Conservation (phyloP, 2,797 vertebrate species). For the Pangasius larnaudii region DNA sequence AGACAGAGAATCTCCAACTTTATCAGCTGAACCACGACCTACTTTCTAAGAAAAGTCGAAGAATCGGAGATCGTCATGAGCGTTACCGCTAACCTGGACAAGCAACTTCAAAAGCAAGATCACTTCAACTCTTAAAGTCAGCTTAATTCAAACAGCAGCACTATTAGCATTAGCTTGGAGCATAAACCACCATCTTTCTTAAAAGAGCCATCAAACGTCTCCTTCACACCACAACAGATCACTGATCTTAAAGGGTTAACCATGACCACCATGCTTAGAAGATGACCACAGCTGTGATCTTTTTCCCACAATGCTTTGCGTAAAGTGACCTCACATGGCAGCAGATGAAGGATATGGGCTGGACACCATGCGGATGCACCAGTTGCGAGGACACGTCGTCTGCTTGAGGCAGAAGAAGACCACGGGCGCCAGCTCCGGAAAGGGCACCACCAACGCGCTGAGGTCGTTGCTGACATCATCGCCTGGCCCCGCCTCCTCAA, state of each 20-base stretch:
- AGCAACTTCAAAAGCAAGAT: neutral
- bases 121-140: neutral
- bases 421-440: conserved; percentile 91
- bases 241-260: neutral
- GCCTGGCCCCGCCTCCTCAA: conserved; percentile 72
- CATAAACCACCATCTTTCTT: neutral
- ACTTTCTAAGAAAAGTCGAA: neutral
- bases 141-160: neutral
- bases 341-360: conserved; percentile 93
- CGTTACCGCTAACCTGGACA: no score
- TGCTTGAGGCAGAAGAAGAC: conserved; percentile 99
- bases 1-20: neutral
- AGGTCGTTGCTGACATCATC: conserved; percentile 78
- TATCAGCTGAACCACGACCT: neutral
- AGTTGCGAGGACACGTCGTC: conserved; percentile 95
- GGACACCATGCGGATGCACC: conserved; percentile 98
- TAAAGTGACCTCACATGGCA: conserved; percentile 1
- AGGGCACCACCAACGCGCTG: conserved; percentile 83
- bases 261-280: neutral
- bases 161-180: neutral
- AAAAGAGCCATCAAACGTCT: neutral
- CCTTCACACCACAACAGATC: neutral
- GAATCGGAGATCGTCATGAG: neutral
- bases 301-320: conserved; percentile 9
- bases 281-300: neutral